Conservation (phyloP, 2,113 vertebrate species). For the Amphiprion percula region DNA sequence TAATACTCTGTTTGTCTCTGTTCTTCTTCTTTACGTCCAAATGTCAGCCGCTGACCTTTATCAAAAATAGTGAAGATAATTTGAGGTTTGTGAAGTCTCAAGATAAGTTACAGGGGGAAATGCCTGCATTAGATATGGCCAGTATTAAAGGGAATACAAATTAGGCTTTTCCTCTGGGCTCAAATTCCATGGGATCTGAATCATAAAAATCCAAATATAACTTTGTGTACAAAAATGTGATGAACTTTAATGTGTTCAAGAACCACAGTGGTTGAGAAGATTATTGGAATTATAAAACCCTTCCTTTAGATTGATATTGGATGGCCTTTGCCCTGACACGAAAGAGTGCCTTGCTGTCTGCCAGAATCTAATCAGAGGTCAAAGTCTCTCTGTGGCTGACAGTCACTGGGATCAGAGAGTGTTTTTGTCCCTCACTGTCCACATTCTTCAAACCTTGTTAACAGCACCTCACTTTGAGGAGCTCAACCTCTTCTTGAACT, state of each 20-base stretch:
- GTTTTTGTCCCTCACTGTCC: constrained; percentile 57
- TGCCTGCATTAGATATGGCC: not conserved
- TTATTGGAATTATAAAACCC: constrained; percentile 29
- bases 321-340: constrained; percentile 74
- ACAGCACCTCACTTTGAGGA: constrained; percentile 26
- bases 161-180: constrained; percentile 14
- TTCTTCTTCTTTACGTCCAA: constrained; percentile 1
- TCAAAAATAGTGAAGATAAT: constrained; percentile 33
- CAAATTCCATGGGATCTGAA: constrained; percentile 21
- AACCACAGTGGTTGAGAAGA: constrained; percentile 36
- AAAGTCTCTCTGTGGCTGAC: constrained; percentile 78
- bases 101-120: constrained; percentile 41
- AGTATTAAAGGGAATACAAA: not conserved
- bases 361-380: constrained; percentile 79
- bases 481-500: constrained; percentile 16
- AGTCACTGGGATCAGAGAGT: constrained; percentile 41
- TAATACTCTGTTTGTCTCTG: constrained; percentile 4
- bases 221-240: constrained; percentile 23
- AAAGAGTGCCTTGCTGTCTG: constrained; percentile 80
- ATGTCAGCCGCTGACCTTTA: constrained; percentile 57
- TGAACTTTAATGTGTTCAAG: constrained; percentile 27
- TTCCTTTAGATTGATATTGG: constrained; percentile 56
- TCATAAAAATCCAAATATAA: constrained; percentile 24
- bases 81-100: constrained; percentile 45
- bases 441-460: constrained; percentile 42